Evolutionary conservation across 2,113 vertebrate species (phyloP), one percentile per base, ranked within the genome.

Genomic region (Sciurus niger): DNA sequence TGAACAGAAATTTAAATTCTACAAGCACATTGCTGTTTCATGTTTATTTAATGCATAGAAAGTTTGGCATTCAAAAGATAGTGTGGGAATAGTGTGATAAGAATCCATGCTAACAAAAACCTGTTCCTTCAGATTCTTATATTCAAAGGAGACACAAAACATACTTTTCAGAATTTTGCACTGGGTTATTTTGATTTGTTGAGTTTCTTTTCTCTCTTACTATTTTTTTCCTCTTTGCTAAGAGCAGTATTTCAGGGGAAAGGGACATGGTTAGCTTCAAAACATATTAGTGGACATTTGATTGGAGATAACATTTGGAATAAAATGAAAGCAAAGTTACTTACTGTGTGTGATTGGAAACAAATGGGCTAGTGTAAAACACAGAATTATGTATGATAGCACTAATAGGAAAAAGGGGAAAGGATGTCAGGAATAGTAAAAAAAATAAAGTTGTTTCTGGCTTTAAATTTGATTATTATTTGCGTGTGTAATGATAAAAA

Each of bases 271-370:
- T 84, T 83, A 92, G 32, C 1, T 43, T 90, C 92, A 95, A 84
- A 97, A 90, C 2, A 88, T 53, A 88, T 96, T 95, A 97, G 60
- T 79, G 37, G 43, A 74, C 53, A 95, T 96, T 93, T 94, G 88
- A 95, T 79, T 79, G 25, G 63, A 96, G 32, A 96, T 84, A 58
- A 58, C 0, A 60, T 28, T 91, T 84, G 28, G 30, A 94, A 77
- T 84, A 76, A 96, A 95, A 95, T 83, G 16, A 93, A 97, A 92
- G 70, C n/a, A 84, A 95, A 93, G 18, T 63, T 40, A 92, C 72
- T 89, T 95, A 95, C 7, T 95, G 28, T 72, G 4, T 76, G 65
- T 94, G 90, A 96, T 58, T 80, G 14, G 43, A 92, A 92, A 86
- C 43, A 97, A 93, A 85, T 14, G 74, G 28, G 8, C 77, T 86